Conservation (phyloP, 1,140 invertebrate genomes). For the Drosophila repletoides region DNA sequence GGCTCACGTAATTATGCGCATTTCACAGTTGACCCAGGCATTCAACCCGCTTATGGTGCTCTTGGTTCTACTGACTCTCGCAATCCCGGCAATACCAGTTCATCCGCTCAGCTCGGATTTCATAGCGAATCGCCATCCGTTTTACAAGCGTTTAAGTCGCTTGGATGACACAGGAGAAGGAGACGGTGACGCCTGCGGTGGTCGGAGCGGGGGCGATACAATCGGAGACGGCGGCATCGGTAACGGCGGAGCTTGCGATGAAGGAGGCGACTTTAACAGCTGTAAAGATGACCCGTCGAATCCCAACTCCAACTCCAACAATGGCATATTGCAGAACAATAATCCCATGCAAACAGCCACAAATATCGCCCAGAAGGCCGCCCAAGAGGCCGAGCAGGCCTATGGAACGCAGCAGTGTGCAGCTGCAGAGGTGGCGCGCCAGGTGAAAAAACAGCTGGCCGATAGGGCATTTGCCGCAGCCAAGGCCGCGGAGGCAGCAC, state of each 20-base stretch:
- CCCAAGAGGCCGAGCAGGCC: slow-evolving; percentile 85
- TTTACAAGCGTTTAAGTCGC: slow-evolving; percentile 1
- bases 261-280: neutral
- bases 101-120: neutral
- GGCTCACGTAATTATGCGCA: slow-evolving; percentile 65
- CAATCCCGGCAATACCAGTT: neutral
- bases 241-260: neutral
- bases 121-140: neutral
- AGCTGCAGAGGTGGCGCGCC: slow-evolving; percentile 85
- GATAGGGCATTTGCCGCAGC: slow-evolving; percentile 86
- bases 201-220: neutral
- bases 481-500: slow-evolving; percentile 86
- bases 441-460: slow-evolving; percentile 87
- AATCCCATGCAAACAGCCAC: slow-evolving; percentile 81
- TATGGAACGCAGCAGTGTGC: slow-evolving; percentile 86
- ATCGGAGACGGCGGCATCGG: no score
- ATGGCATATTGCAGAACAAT: neutral
- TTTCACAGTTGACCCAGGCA: slow-evolving; percentile 30
- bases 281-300: neutral
- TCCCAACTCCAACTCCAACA: no score
- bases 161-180: no score
- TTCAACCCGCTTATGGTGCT: slow-evolving; percentile 34
- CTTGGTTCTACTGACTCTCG: neutral
- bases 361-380: slow-evolving; percentile 86
- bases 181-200: neutral